Base-by-base conservation (phyloP, 2,888 invertebrate species). In the Pogonocherus hispidulus region DNA sequence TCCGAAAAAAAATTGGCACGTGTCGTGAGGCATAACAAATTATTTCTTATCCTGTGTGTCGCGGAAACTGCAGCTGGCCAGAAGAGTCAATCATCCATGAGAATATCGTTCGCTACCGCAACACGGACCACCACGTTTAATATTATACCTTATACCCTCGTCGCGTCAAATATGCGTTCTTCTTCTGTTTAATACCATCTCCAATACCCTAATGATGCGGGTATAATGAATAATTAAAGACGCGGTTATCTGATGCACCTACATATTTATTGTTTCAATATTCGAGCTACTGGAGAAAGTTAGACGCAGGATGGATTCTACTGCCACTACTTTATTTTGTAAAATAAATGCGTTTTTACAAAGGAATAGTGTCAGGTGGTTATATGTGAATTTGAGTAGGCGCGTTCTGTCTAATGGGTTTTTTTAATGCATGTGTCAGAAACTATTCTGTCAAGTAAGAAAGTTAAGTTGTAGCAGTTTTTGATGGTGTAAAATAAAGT, bases 31-130 rank as follows among this genome's bases (percentile, higher is more conserved):
- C 20, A 59, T 32, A 20, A 59, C 57, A 44, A 57, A 59, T 47
- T 44, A 47, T 44, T 59, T 44, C 57, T 59, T 22, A 19, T 59
- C 47, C 23, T 41, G 22, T 41, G 22, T 27, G 19, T 6, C 20
- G 56, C 35, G 35, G 56, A 35, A 56, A 35, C 22, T 37, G 56
- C 56, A 56, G 56, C 56, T 56, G 56, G 56, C 11, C 56, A 3
- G 52, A 9, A 44, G 32, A 63, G 44, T 52, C 56, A 64, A 64
- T 49, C 64, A 64, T 55, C 56, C 64, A 56, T 64, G 56, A 64
- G 56, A 56, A 59, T 22, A 46, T 59, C 47, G 57, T 14, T n/a
- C 52, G 52, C 52, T 52, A 52, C 52, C 32, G 52, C 32, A 16
- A 32, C 16, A 32, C 52, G 32, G 16, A 16, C 18, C 52, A 52